Evolutionary conservation across 2,888 invertebrate species (phyloP).

Genomic region (Platycheirus albimanus): DNA sequence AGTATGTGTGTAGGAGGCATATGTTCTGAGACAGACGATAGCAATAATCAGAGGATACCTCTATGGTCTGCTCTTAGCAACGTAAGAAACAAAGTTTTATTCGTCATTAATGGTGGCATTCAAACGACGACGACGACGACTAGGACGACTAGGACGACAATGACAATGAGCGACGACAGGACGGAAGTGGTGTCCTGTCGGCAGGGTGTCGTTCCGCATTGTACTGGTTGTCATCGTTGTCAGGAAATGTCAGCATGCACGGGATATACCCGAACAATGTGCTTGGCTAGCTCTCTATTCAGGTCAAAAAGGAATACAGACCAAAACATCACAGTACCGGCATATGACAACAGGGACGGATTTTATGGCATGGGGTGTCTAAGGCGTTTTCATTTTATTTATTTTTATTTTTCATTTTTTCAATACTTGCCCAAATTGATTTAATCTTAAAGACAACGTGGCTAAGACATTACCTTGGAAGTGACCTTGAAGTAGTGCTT

Average conservation of each 20-base stretch:
- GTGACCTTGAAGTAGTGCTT: too few relatives aligned
- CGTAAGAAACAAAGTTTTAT: slow-evolving; percentile 5
- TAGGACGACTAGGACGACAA: too few relatives aligned
- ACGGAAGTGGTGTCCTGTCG: slow-evolving; percentile 51
- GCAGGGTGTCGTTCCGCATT: slow-evolving; percentile 13
- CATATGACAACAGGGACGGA: neutral
- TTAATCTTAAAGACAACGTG: too few relatives aligned
- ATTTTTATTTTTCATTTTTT: too few relatives aligned
- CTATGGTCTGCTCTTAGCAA: neutral
- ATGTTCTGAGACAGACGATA: neutral
- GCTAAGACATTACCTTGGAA: too few relatives aligned
- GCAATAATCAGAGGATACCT: neutral
- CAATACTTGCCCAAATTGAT: too few relatives aligned
- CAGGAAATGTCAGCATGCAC: slow-evolving; percentile 48
- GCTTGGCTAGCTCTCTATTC: slow-evolving; percentile 48
- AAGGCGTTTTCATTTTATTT: too few relatives aligned
- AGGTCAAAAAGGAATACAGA: slow-evolving; percentile 15
- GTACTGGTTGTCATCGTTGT: slow-evolving; percentile 44
- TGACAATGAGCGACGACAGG: slow-evolving; percentile 23
- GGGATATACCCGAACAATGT: slow-evolving; percentile 11
- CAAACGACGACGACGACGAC: neutral
- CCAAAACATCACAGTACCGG: neutral
- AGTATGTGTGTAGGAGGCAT: neutral
- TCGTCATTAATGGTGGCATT: neutral
- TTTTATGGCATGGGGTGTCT: neutral